phyloP scores from a whole-genome alignment of 2,888 invertebrate genomes.

The Hydroisotoma schaefferi region DNA sequence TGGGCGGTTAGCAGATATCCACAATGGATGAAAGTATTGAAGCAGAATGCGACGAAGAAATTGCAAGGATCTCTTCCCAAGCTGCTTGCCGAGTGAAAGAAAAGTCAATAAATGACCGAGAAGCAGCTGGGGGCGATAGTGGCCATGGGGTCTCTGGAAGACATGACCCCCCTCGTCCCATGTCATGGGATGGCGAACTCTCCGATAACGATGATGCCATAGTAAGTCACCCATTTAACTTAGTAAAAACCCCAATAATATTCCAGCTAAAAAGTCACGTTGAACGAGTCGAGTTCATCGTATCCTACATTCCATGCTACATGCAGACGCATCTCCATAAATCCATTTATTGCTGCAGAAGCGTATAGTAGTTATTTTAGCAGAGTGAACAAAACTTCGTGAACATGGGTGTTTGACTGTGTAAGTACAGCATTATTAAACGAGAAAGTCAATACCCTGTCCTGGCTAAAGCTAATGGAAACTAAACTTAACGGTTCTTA shows the following conservation, averaged over 20 bases:
- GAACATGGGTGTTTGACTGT: too few relatives aligned
- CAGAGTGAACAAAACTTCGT: too few relatives aligned
- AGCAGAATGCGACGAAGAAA: conserved; percentile 49
- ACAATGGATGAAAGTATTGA: conserved; percentile 48
- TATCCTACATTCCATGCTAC: neutral
- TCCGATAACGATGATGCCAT: conserved; percentile 69
- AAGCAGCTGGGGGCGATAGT: conserved; percentile 17
- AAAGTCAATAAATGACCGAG: conserved; percentile 14
- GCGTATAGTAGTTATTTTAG: too few relatives aligned
- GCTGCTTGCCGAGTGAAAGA: conserved; percentile 22
- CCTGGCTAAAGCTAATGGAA: too few relatives aligned
- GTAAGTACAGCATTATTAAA: too few relatives aligned
- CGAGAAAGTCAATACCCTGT: too few relatives aligned
- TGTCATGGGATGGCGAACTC: conserved; percentile 93
- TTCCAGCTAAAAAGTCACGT: too few relatives aligned
- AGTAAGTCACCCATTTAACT: neutral
- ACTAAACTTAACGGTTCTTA: too few relatives aligned
- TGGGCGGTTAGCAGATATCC: neutral
- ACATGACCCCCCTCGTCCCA: conserved; percentile 64
- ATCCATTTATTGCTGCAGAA: too few relatives aligned
- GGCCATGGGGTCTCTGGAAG: conserved; percentile 52
- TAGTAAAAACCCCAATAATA: too few relatives aligned
- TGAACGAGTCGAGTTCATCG: too few relatives aligned
- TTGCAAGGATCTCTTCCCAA: conserved; percentile 47
- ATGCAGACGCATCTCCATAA: neutral